These are phyloP conservation scores for Collichthys lucidus DNA, from an alignment of 2,113 vertebrate species.

Conservation along the genomic window DNA sequence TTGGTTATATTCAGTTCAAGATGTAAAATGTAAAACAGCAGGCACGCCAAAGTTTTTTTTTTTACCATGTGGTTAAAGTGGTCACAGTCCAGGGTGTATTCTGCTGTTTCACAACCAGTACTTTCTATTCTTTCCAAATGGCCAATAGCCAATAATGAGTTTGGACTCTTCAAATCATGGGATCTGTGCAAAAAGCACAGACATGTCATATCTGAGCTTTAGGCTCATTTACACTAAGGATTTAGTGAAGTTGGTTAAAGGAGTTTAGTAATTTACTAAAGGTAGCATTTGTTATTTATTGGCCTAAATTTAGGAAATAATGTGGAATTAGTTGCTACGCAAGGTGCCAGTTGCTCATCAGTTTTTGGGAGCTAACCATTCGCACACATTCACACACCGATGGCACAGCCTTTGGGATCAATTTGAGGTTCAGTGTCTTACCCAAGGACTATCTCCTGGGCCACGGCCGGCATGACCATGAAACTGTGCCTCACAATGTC, in stretches of 20 bases:
- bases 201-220: neutral
- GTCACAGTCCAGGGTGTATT: neutral
- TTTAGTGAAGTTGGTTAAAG: too few relatives aligned
- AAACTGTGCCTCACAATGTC: neutral
- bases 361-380: too few relatives aligned
- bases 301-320: neutral
- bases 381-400: too few relatives aligned
- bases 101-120: neutral
- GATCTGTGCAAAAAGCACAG: neutral
- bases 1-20: neutral
- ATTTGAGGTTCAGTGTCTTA: too few relatives aligned
- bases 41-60: neutral
- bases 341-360: too few relatives aligned
- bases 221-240: neutral
- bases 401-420: too few relatives aligned
- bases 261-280: too few relatives aligned
- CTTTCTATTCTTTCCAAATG: conserved; percentile 9
- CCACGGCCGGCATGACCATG: neutral
- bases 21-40: neutral
- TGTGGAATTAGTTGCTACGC: too few relatives aligned
- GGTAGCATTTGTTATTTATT: neutral
- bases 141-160: conserved; percentile 1
- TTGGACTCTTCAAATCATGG: neutral
- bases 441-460: too few relatives aligned
- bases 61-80: neutral